phyloP scores from a whole-genome alignment of 2,797 vertebrate species.

The Chromobotia macracanthus region DNA sequence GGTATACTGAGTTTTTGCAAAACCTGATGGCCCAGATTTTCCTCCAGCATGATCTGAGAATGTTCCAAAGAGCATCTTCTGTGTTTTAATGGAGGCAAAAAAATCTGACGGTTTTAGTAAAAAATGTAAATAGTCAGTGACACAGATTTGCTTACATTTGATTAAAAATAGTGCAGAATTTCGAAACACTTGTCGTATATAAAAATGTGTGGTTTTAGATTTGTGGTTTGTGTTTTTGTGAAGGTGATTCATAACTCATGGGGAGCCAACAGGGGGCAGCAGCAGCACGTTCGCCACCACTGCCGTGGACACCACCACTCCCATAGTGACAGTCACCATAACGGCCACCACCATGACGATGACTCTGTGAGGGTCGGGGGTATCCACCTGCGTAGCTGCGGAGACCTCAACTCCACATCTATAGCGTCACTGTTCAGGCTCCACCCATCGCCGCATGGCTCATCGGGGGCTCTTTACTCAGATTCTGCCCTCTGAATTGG shows the following conservation, averaged over 20 bases:
- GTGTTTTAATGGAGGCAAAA: too few species aligned
- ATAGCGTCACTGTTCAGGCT: slow-evolving; percentile 81
- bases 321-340: slow-evolving; percentile 80
- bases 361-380: slow-evolving; percentile 72
- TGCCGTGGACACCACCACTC: slow-evolving; percentile 74
- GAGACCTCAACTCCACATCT: slow-evolving; percentile 90
- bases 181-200: too few species aligned
- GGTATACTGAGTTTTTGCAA: too few species aligned
- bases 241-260: slow-evolving; percentile 76
- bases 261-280: slow-evolving; percentile 69
- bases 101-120: not conserved
- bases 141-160: too few species aligned
- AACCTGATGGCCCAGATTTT: too few species aligned
- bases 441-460: slow-evolving; percentile 79
- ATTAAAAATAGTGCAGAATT: too few species aligned
- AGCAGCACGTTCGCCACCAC: slow-evolving; percentile 67
- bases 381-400: slow-evolving; percentile 92
- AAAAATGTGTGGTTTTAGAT: not conserved
- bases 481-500: slow-evolving; percentile 84
- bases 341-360: slow-evolving; percentile 64
- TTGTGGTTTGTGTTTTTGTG: slow-evolving; percentile 5
- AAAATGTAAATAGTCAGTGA: not conserved
- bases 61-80: too few species aligned
- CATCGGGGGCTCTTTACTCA: slow-evolving; percentile 82
- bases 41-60: too few species aligned